Conservation (phyloP, 2,888 invertebrate species). For the Drosophila cyrtoloma region DNA sequence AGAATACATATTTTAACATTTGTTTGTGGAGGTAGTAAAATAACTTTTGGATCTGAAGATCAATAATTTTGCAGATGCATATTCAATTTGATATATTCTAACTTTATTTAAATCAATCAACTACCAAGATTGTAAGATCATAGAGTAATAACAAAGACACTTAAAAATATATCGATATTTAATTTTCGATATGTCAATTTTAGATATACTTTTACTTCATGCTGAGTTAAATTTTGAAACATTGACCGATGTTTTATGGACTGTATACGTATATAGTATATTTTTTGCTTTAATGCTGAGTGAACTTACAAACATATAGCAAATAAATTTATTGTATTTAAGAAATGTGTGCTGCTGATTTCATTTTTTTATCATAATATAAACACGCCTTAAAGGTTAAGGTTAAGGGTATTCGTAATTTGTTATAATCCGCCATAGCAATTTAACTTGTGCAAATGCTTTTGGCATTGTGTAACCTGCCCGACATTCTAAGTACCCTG, state of each 20-base stretch:
- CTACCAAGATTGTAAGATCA: not conserved
- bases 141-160: not conserved
- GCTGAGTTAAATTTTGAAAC: not conserved
- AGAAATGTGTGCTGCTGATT: not conserved
- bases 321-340: not conserved
- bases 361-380: not conserved
- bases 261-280: not conserved
- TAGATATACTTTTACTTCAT: not conserved
- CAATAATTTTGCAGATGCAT: not conserved
- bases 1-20: not conserved
- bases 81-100: not conserved
- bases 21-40: not conserved
- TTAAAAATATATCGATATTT: not conserved
- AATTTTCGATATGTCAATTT: not conserved
- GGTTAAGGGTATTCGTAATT: slow-evolving; percentile 9
- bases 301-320: not conserved
- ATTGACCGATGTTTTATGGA: not conserved
- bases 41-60: not conserved
- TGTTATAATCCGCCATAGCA: not conserved
- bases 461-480: slow-evolving; percentile 74
- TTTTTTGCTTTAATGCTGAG: not conserved
- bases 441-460: slow-evolving; percentile 33
- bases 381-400: not conserved
- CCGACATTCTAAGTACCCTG: slow-evolving; percentile 70
- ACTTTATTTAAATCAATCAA: no score